Conservation (phyloP, 1,140 invertebrate species). For the Leptinotarsa texana region DNA sequence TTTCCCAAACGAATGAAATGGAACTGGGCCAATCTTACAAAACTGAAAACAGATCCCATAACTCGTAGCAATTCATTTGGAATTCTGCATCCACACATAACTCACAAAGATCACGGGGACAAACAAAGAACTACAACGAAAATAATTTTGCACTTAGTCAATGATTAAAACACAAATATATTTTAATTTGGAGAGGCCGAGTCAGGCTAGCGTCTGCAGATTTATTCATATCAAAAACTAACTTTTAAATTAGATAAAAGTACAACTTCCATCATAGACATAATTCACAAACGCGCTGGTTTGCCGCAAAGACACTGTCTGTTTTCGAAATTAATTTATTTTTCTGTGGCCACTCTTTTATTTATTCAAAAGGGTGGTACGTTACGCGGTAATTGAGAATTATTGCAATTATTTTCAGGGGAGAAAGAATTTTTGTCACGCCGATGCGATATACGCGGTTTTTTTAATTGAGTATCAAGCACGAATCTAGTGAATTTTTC, state of each 20-base stretch:
- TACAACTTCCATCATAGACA: constrained; percentile 45
- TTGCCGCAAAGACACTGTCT: constrained; percentile 37
- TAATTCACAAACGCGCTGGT: constrained; percentile 37
- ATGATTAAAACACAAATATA: constrained; percentile 34
- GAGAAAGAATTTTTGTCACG: constrained; percentile 30
- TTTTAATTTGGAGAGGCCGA: constrained; percentile 33
- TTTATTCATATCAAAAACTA: constrained; percentile 42
- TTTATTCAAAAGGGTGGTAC: constrained; percentile 48
- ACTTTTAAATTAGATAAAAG: constrained; percentile 48
- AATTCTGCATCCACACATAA: constrained; percentile 2
- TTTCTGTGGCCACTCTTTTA: constrained; percentile 42
- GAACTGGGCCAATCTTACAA: too few species aligned
- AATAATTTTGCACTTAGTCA: constrained; percentile 19
- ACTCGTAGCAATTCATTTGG: neutral
- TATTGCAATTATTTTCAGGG: constrained; percentile 45
- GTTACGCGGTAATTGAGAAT: constrained; percentile 47
- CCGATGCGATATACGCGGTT: constrained; percentile 33
- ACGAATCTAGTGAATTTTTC: constrained; percentile 46
- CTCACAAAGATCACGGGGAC: neutral
- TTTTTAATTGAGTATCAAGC: constrained; percentile 37
- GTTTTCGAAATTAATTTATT: constrained; percentile 48
- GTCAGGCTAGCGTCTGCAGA: constrained; percentile 22
- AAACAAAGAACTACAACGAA: neutral
- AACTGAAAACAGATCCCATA: too few species aligned
- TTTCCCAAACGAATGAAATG: too few species aligned